Conservation (phyloP, 92 coral and sea anemone genomes). For the Paragorgia papillata region DNA sequence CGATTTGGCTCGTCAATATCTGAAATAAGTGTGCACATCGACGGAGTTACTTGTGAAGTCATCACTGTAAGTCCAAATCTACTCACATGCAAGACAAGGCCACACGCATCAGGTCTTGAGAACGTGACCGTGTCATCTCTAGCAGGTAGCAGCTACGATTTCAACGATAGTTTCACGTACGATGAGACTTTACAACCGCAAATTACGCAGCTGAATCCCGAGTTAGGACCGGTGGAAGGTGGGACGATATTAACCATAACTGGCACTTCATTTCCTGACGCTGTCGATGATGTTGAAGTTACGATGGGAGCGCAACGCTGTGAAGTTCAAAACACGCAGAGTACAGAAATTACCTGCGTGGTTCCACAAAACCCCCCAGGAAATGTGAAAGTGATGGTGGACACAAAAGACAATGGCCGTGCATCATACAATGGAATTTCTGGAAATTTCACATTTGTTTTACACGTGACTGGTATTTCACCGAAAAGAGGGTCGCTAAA, state of each 20-base stretch:
- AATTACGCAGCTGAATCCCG: conserved; percentile 66
- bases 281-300: conserved; percentile 48
- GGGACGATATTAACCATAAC: conserved; percentile 60
- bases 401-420: conserved; percentile 65
- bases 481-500: conserved; percentile 63
- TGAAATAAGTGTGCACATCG: not conserved
- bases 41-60: conserved; percentile 64
- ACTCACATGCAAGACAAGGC: conserved; percentile 69
- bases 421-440: conserved; percentile 49
- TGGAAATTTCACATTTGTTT: conserved; percentile 47
- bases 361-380: conserved; percentile 71
- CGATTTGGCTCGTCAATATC: conserved; percentile 32
- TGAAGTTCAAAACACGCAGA: conserved; percentile 47
- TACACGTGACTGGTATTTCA: conserved; percentile 40
- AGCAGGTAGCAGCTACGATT: conserved; percentile 30
- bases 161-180: conserved; percentile 51
- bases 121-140: conserved; percentile 60
- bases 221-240: conserved; percentile 72
- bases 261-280: conserved; percentile 70
- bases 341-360: conserved; percentile 61
- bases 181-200: conserved; percentile 56
- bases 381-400: conserved; percentile 46
- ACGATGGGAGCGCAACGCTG: conserved; percentile 68
- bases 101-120: conserved; percentile 66
- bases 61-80: conserved; percentile 32